Evolutionary conservation across 2,888 invertebrate genomes (phyloP), one percentile per base, ranked within the genome.

Genomic region (Blastobasis adustella): DNA sequence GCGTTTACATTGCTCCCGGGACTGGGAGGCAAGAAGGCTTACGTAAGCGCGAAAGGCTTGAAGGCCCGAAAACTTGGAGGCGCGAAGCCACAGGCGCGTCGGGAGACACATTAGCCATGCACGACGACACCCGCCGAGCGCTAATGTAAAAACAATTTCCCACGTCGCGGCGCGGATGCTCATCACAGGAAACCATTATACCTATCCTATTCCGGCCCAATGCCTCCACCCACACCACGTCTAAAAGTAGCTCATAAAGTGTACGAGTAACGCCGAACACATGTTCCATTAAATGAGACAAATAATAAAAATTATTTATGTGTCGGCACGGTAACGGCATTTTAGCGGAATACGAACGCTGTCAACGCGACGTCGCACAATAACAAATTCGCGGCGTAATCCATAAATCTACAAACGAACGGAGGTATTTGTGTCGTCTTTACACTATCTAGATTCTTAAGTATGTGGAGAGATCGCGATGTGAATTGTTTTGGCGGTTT

Each of bases 221-320:
- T 53, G 45, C 50, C 45, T 46, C 47, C 46, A 49, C 53, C 10
- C 47, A 47, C n/a, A 10, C 40, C 42, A 44, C 50, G 38, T 48
- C 46, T 10, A 45, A 51, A 53, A 43, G 46, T 45, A 52, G 38
- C 51, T 54, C 51, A 48, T 54, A 54, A 54, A 54, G 56, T 58
- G 56, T 42, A 52, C 53, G 51, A 58, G 54, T 55, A 50, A 50
- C 45, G 45, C 10, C 7, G 48, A 56, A 59, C 56, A 55, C 51
- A 58, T 60, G 57, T 58, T 57, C 54, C 48, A 57, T 49, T 56
- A 61, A 62, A 61, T 55, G 57, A 60, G 55, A 55, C 57, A 59
- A 59, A 58, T 56, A 59, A 63, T 58, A 53, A 59, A 58, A 54
- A 53, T 49, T 58, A 57, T 54, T 56, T 58, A 56, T 49, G 50